phyloP scores from a whole-genome alignment of 2,888 invertebrate genomes.

The Chrysolina oricalcia region DNA sequence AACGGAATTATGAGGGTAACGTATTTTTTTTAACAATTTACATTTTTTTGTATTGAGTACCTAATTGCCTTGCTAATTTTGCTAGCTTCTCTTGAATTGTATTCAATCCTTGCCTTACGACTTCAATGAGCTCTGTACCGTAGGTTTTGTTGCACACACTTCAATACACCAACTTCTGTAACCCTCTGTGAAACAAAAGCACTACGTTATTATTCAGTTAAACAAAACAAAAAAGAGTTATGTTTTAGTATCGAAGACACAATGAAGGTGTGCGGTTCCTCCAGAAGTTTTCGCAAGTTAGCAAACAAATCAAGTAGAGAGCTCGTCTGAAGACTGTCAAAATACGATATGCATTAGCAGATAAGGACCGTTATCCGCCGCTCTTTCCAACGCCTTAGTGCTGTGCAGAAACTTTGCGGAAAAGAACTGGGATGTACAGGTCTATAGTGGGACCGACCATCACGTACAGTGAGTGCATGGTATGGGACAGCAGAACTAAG shows the following conservation, averaged over 20 bases:
- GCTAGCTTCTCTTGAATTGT: too few species aligned
- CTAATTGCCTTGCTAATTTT: too few species aligned
- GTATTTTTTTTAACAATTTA: too few species aligned
- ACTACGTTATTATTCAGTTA: slow-evolving; percentile 39
- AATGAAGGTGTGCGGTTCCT: slow-evolving; percentile 50
- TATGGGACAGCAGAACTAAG: too few species aligned
- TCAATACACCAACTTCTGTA: slow-evolving; percentile 14
- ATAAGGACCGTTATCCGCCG: slow-evolving; percentile 61
- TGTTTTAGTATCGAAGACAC: slow-evolving; percentile 44
- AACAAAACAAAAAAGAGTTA: slow-evolving; percentile 40
- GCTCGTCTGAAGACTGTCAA: slow-evolving; percentile 60
- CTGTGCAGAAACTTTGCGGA: too few species aligned
- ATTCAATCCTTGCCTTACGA: too few species aligned
- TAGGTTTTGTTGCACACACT: background rate
- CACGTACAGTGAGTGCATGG: too few species aligned
- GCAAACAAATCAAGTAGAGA: slow-evolving; percentile 60
- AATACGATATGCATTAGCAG: slow-evolving; percentile 68
- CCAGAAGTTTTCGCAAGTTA: slow-evolving; percentile 53
- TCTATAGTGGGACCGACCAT: too few species aligned
- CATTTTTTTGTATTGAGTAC: too few species aligned
- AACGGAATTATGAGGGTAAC: too few species aligned
- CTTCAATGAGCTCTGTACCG: background rate
- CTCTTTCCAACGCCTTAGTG: too few species aligned
- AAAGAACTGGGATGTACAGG: too few species aligned
- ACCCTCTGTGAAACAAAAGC: slow-evolving; percentile 34